Percentiles rank a stretch among this genome's conserved stretches.
These are phyloP conservation scores for Ormyrus labotus DNA, from an alignment of 2,888 invertebrate genomes.

Conservation along the genomic window DNA sequence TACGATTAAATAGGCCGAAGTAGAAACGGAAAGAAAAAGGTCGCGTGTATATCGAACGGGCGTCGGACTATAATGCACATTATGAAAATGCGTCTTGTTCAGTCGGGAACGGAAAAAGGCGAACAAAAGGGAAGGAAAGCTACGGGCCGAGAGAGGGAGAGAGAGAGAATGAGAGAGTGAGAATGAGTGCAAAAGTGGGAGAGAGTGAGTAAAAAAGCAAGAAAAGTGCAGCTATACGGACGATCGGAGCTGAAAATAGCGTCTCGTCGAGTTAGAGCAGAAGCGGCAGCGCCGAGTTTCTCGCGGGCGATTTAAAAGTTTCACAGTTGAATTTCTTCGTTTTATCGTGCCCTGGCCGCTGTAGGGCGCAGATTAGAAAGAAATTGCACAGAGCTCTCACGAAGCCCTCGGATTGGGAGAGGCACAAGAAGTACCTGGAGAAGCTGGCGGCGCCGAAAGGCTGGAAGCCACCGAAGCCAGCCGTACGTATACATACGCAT, in stretches of 20 bases:
- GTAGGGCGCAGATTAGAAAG: constrained; percentile 60
- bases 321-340: constrained; percentile 46
- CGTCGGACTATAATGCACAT: neutral
- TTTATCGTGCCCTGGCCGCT: constrained; percentile 26
- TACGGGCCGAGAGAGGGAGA: neutral
- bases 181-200: neutral
- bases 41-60: no score
- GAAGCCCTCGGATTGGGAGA: constrained; percentile 66
- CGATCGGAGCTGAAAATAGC: no score
- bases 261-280: neutral
- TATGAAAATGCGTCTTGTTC: constrained; percentile 9
- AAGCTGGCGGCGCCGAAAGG: constrained; percentile 64
- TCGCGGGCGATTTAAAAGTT: constrained; percentile 48
- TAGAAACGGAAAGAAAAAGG: no score
- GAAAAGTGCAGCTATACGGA: no score
- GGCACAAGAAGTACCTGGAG: constrained; percentile 61
- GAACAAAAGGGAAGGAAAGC: neutral
- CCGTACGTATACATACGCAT: constrained; percentile 56
- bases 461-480: constrained; percentile 52
- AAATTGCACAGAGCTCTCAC: constrained; percentile 59
- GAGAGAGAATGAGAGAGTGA: neutral
- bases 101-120: neutral
- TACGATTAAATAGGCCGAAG: no score
- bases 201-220: neutral
- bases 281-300: neutral